Conservation (phyloP, 2,797 vertebrate genomes). For the Acanthurus tractus region DNA sequence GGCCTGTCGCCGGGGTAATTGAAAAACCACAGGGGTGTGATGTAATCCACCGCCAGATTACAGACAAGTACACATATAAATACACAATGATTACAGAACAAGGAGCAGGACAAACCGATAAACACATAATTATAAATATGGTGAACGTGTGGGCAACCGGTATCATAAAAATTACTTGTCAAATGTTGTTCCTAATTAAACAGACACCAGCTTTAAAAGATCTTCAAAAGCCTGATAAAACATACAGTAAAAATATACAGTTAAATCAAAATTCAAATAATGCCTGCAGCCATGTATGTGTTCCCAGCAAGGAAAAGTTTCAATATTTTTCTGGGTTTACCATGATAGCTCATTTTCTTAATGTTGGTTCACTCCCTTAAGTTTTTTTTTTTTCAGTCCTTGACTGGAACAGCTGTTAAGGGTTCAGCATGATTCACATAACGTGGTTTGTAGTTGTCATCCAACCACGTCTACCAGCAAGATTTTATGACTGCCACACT, state of each 20-base stretch:
- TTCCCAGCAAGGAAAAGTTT: not conserved
- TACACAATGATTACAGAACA: slow-evolving; percentile 67
- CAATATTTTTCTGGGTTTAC: not conserved
- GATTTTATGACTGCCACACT: not conserved
- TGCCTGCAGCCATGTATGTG: slow-evolving; percentile 4
- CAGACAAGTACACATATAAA: slow-evolving; percentile 69
- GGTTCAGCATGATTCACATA: not conserved
- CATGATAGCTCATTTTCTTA: not conserved
- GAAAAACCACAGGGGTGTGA: slow-evolving; percentile 75
- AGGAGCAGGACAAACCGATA: slow-evolving; percentile 44
- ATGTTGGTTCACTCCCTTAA: not conserved
- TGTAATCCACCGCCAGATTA: slow-evolving; percentile 74
- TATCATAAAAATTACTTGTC: slow-evolving; percentile 15
- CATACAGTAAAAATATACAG: too few species aligned
- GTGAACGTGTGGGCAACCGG: slow-evolving; percentile 23
- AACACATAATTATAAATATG: slow-evolving; percentile 50
- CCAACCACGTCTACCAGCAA: not conserved
- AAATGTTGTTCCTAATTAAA: slow-evolving; percentile 36
- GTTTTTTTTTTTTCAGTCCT: not conserved
- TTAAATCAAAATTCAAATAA: slow-evolving; percentile 8
- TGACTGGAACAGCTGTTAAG: not conserved
- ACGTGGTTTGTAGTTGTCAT: not conserved
- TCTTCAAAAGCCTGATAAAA: not conserved
- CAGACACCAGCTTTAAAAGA: slow-evolving; percentile 3
- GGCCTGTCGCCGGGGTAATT: slow-evolving; percentile 73